Percentiles rank a stretch among this genome's conserved stretches.
Evolutionary conservation across 2,888 invertebrate species (phyloP).

Genomic region (Augiades crinisus): DNA sequence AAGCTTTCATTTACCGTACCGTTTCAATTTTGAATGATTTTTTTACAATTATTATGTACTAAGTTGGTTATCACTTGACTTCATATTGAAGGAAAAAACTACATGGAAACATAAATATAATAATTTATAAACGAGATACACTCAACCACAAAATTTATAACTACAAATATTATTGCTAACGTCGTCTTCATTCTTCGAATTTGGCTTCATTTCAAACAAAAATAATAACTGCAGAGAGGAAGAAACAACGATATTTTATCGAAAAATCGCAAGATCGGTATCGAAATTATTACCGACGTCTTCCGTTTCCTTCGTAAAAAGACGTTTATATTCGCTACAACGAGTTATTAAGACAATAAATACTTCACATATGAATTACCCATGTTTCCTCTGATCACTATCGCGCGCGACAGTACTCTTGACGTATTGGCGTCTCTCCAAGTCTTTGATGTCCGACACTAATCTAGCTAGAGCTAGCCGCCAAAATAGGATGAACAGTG

Average conservation of each 20-base stretch:
- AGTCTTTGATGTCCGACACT: constrained; percentile 24
- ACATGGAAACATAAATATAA: too few species aligned
- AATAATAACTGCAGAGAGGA: not conserved
- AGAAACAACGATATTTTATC: constrained; percentile 6
- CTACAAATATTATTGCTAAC: too few species aligned
- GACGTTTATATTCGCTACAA: not conserved
- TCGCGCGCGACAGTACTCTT: constrained; percentile 20
- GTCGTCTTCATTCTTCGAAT: too few species aligned
- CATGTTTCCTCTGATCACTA: constrained; percentile 10
- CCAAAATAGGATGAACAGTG: constrained; percentile 25
- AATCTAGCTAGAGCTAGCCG: constrained; percentile 25
- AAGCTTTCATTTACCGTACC: too few species aligned
- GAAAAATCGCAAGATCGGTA: constrained; percentile 10
- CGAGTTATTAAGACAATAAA: constrained; percentile 14
- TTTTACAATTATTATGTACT: too few species aligned
- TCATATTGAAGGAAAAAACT: too few species aligned
- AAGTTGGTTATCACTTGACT: too few species aligned
- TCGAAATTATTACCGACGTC: constrained; percentile 6
- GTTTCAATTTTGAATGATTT: too few species aligned
- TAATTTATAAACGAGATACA: too few species aligned
- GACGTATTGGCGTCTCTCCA: constrained; percentile 13
- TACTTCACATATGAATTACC: constrained; percentile 13
- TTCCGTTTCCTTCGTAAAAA: constrained; percentile 9
- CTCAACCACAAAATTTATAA: too few species aligned
- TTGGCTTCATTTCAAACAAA: constrained; percentile 1